Conservation (phyloP, 2,797 vertebrate species). For the Mus minutoides region DNA sequence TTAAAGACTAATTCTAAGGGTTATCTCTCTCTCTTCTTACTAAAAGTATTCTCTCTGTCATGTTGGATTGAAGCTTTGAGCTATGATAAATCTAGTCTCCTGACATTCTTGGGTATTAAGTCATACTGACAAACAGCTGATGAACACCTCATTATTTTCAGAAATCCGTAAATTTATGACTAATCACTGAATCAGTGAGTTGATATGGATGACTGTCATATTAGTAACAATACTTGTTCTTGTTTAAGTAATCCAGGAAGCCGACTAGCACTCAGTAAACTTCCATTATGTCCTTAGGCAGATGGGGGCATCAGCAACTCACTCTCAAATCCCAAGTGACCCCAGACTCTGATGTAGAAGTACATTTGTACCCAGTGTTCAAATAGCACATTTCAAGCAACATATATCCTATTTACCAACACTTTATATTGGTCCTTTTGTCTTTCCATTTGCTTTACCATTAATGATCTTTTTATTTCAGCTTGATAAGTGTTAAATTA, state of each 20-base stretch:
- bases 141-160: not conserved
- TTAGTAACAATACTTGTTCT: not conserved
- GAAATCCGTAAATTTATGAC: not conserved
- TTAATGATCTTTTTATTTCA: constrained; percentile 10
- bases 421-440: not conserved
- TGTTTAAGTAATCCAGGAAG: not conserved
- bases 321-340: not conserved
- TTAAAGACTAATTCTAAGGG: not conserved
- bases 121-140: not conserved
- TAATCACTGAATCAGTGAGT: not conserved
- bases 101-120: not conserved
- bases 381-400: not conserved
- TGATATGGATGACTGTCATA: not conserved
- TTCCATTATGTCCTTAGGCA: not conserved
- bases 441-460: not conserved
- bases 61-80: not conserved
- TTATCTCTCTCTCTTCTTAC: not conserved
- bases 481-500: not conserved
- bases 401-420: not conserved
- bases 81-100: not conserved
- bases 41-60: not conserved
- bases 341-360: not conserved
- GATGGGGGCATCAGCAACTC: not conserved
- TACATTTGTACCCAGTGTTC: not conserved
- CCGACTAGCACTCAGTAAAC: not conserved